phyloP scores from a whole-genome alignment of 2,113 vertebrate species.

The Carassius carassius region DNA sequence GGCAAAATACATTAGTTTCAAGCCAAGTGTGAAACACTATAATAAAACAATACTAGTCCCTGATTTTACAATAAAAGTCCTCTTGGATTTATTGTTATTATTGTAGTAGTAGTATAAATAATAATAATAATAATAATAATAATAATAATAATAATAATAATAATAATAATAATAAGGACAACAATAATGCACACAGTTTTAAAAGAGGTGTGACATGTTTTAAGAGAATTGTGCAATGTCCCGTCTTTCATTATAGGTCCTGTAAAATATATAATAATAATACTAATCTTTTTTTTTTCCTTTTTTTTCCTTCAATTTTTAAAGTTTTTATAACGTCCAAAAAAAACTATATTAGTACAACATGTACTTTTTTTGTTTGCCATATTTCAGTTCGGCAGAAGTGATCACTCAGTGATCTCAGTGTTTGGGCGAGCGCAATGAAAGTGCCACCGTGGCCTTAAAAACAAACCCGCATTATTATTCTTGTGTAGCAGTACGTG shows the following conservation, averaged over 20 bases:
- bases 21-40: no score
- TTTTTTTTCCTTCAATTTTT: no score
- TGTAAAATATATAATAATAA: no score
- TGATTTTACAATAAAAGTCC: neutral
- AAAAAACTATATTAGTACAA: no score
- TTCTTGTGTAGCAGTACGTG: neutral
- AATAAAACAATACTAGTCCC: no score
- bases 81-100: neutral
- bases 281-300: no score
- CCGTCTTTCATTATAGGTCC: neutral
- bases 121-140: no score
- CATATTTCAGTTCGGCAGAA: neutral
- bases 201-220: neutral
- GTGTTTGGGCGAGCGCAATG: constrained; percentile 49
- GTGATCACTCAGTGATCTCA: neutral
- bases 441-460: constrained; percentile 82
- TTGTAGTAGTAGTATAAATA: no score
- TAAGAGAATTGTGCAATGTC: neutral
- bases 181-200: neutral
- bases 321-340: no score
- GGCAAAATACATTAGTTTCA: no score
- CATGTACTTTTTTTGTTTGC: no score
- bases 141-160: no score
- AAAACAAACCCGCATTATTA: constrained; percentile 44
- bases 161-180: neutral